Evolutionary conservation across 2,797 vertebrate genomes (phyloP).

Genomic region (Brachyrhaphis roseni): DNA sequence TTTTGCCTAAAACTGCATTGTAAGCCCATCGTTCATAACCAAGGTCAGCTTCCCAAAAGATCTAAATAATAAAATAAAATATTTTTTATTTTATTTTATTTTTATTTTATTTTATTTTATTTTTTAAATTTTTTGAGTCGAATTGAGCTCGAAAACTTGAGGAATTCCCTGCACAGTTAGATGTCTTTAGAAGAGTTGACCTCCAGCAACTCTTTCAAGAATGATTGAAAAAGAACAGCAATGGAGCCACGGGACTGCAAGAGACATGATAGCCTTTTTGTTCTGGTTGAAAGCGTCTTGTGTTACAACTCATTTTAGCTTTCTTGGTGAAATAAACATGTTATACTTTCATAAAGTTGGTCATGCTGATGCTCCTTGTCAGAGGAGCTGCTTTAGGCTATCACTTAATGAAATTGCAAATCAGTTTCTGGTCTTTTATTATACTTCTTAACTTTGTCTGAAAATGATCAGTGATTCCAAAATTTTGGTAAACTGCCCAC

Average conservation of each 20-base stretch:
- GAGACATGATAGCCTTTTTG: conserved; percentile 38
- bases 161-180: conserved; percentile 21
- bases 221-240: conserved; percentile 37
- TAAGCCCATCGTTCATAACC: conserved; percentile 24
- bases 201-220: conserved; percentile 54
- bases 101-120: background rate
- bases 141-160: conserved; percentile 34
- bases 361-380: conserved; percentile 39
- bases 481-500: conserved; percentile 39
- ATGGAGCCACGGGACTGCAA: conserved; percentile 45
- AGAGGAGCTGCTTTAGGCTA: conserved; percentile 46
- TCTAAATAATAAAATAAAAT: background rate
- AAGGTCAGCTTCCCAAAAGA: background rate
- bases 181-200: conserved; percentile 46
- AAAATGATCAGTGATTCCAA: conserved; percentile 52
- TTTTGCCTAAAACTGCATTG: conserved; percentile 7
- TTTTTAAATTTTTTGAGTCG: background rate
- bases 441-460: conserved; percentile 40
- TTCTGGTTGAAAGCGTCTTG: background rate
- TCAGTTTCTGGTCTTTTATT: conserved; percentile 34
- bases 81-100: background rate
- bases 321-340: conserved; percentile 62
- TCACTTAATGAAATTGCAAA: conserved; percentile 53
- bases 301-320: conserved; percentile 53
- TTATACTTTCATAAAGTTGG: conserved; percentile 57